Evolutionary conservation across 92 coral and sea anemone genomes (phyloP), one percentile per base, ranked within the genome.

Genomic region (Umimayanthus chanpuru): DNA sequence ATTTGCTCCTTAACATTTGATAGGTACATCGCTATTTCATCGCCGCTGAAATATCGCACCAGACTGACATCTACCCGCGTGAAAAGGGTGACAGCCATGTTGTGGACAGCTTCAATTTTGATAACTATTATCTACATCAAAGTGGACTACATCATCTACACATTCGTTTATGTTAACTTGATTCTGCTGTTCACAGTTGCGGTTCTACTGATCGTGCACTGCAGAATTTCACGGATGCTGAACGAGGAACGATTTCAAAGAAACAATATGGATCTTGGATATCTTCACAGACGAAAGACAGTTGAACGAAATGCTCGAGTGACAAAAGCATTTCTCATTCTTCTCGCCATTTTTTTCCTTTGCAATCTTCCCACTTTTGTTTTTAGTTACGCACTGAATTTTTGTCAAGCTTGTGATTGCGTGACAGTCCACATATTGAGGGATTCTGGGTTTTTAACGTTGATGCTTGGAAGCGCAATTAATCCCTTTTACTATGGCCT

Each of bases 1-100:
- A n/a, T n/a, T n/a, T n/a, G n/a, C n/a, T n/a, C n/a, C n/a, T 90
- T 94, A 73, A 94, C 94, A 4, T 81, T 94, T 47, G 98, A 94
- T 81, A 93, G 98, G 26, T 94, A 92, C 72, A 81, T 90, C 43
- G 88, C 94, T 5, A 85, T 94, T 25, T 87, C 92, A 21, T 87
- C 92, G 5, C 98, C 98, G 26, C 53, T 93, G 25, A 91, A 86
- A 64, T 94, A 94, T 78, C 88, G 98, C 49, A 20, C 90, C 12
- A 90, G 77, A 73, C 68, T 94, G 20, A 85, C 91, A 7, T 71
- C 89, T 75, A 73, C 87, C 11, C 89, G 89, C 38, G 95, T 94
- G 26, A 86, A 89, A 80, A 94, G 80, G 29, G 88, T 93, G 9
- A 93, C 95, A 21, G 23, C 90, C 3, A 32, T 75, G 23, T 73